Evolutionary conservation across 2,113 vertebrate species (phyloP).

Genomic region (Orientallactaga bullata): DNA sequence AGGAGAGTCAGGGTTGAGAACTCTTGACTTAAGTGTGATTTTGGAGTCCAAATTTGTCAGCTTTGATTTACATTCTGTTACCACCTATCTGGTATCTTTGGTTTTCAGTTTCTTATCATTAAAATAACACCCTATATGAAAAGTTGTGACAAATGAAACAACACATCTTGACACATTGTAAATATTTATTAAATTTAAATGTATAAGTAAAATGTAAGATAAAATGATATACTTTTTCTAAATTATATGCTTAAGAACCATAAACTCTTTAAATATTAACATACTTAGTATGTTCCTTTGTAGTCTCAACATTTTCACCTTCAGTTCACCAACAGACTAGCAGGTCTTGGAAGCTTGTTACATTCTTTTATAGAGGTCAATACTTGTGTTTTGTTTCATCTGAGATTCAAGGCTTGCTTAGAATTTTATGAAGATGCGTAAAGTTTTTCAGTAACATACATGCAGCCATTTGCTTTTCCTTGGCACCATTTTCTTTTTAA

Average conservation of each 20-base stretch:
- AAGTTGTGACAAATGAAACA: neutral
- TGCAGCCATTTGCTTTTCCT: neutral
- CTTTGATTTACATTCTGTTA: neutral
- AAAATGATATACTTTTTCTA: neutral
- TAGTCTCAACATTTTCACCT: neutral
- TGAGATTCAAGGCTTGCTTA: neutral
- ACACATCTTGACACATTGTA: neutral
- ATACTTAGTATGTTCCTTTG: neutral
- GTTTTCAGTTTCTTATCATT: neutral
- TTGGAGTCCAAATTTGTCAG: neutral
- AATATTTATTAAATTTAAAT: neutral
- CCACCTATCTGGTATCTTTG: neutral
- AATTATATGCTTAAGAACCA: neutral
- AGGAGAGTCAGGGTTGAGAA: neutral
- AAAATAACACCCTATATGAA: neutral
- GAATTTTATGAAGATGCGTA: slow-evolving; percentile 7
- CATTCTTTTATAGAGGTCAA: neutral
- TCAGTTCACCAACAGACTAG: neutral
- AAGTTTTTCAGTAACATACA: neutral
- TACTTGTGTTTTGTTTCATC: neutral
- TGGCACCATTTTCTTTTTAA: neutral
- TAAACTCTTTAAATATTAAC: neutral
- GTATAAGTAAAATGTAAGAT: neutral
- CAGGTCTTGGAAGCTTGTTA: neutral
- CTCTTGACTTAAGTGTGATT: neutral